phyloP scores from a whole-genome alignment of 2,797 vertebrate genomes.

The Borostomias antarcticus region DNA sequence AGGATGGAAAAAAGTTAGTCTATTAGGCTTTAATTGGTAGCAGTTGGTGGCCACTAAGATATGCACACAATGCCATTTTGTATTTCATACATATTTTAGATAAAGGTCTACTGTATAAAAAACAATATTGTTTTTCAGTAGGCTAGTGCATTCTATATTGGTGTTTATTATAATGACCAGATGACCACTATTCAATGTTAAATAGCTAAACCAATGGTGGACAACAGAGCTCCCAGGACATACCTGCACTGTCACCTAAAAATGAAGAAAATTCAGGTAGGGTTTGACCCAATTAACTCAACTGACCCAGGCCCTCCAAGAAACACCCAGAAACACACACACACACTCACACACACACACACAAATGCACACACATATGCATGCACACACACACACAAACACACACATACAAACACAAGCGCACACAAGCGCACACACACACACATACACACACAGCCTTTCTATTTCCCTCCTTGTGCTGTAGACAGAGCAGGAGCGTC shows the following conservation, averaged over 20 bases:
- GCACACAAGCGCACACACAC: background rate
- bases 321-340: background rate
- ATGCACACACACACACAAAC: background rate
- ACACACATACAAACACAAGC: background rate
- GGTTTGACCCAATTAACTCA: background rate
- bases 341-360: background rate
- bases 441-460: background rate
- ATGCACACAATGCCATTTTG: too few relatives aligned
- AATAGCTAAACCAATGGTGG: slow-evolving; percentile 28
- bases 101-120: too few relatives aligned
- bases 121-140: too few relatives aligned
- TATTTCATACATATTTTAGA: too few relatives aligned
- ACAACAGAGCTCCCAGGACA: slow-evolving; percentile 27
- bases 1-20: slow-evolving; percentile 27
- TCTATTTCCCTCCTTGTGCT: slow-evolving; percentile 1
- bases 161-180: too few relatives aligned
- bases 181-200: background rate
- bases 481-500: slow-evolving; percentile 64
- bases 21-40: too few relatives aligned
- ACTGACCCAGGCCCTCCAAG: too few relatives aligned
- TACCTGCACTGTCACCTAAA: slow-evolving; percentile 34
- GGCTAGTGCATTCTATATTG: too few relatives aligned
- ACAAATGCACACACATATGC: background rate
- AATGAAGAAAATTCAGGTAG: slow-evolving; percentile 37
- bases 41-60: too few relatives aligned